Evolutionary conservation across 2,797 vertebrate genomes (phyloP), one percentile per base, ranked within the genome.

Genomic region (Xenopus petersii): DNA sequence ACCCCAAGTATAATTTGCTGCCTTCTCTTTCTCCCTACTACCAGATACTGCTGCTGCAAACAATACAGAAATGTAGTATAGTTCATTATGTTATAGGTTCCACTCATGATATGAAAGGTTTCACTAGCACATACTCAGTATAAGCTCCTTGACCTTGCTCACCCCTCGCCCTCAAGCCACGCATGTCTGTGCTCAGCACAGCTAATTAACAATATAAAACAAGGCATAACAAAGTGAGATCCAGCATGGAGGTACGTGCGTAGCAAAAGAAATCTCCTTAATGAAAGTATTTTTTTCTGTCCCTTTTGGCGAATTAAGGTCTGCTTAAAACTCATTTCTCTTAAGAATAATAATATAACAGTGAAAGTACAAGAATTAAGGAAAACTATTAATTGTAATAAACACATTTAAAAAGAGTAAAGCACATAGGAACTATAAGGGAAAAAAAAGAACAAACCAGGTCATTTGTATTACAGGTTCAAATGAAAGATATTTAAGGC

Each of bases 271-370:
- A 73, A 42, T 47, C 26, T 73, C 51, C 51, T 9, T 74, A 79
- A 79, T 74, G 71, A 79, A 73, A 79, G 67, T 49, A 79, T 64
- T 79, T 65, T 36, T 73, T 4, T 73, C 54, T 54, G 73, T 65
- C 71, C 71, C 71, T 70, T 30, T 60, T 60, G 67, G 76, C 71
- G 74, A 73, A 69, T 79, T 64, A 59, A 9, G 65, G 13, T n/a
- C 71, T 60, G 71, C 42, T 63, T 54, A 68, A 58, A 74, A 74
- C 33, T 69, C 59, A 68, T 42, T 42, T 42, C 2, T 42, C 36
- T 42, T 42, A 42, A 42, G 36, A 42, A 42, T 42, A 6, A 42
- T 42, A 42, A 42, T 5, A 42, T 42, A 42, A 42, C 36, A 42
- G 36, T 42, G 36, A 42, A 42, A 42, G 36, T 6, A 42, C 36